phyloP scores from a whole-genome alignment of 1,140 invertebrate genomes.

The Procambarus clarkii region DNA sequence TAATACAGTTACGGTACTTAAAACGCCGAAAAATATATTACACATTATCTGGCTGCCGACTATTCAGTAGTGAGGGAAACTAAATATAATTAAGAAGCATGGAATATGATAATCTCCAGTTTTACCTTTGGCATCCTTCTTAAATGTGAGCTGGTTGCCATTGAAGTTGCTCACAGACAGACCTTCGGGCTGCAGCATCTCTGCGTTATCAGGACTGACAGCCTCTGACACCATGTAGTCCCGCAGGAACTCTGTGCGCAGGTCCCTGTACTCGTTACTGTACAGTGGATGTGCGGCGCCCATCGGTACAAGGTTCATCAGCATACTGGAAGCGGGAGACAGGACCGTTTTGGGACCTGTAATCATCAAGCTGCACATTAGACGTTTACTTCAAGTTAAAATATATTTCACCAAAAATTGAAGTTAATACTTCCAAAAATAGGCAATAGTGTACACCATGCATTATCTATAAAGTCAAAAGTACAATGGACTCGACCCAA shows the following conservation, averaged over 20 bases:
- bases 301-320: constrained; percentile 26
- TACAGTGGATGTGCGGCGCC: constrained; percentile 24
- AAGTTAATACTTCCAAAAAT: no score
- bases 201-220: constrained; percentile 4
- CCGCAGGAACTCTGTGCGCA: constrained; percentile 22
- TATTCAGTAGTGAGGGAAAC: background rate
- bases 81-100: background rate
- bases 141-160: constrained; percentile 28
- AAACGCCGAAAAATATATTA: background rate
- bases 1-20: background rate
- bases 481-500: no score
- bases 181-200: constrained; percentile 1
- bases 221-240: constrained; percentile 34
- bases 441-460: no score
- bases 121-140: constrained; percentile 29
- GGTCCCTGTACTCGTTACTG: background rate
- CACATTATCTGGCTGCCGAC: background rate
- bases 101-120: background rate
- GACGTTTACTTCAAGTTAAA: no score
- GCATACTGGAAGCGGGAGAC: background rate
- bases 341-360: constrained; percentile 21
- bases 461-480: no score
- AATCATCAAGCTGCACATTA: background rate
- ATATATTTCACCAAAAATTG: no score
- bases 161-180: constrained; percentile 17